Base-by-base conservation (phyloP, 2,113 vertebrate genomes). In the Phaethon lepturus region DNA sequence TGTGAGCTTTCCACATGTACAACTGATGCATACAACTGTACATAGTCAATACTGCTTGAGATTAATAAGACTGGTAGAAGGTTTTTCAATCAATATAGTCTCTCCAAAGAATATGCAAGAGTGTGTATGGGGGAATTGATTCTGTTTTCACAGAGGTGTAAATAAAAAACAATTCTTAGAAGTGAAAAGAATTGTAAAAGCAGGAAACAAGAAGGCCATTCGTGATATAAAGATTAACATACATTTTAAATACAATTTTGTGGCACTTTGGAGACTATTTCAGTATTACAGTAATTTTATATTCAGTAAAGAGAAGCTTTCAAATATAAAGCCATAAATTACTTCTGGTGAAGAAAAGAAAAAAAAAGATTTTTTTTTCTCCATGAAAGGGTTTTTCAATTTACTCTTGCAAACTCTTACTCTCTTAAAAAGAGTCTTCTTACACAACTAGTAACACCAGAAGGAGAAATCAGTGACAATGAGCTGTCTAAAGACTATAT, bases 41-140 rank as follows among this genome's bases (percentile, higher is more conserved):
- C 50, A 31, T 85, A 94, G 96, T 96, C 95, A 89, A 97, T 97
- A 97, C 53, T 71, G 20, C 58, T 95, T 76, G 92, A 93, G 90
- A 97, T 95, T 92, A 97, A 90, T 96, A 96, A 93, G 73, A 59
- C 81, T 92, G n/a, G 91, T 86, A 80, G 96, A 93, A 91, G 91
- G 73, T 44, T 95, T 97, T 80, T 77, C 89, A 95, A 91, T 96
- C 94, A 77, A 96, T 92, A 93, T 47, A 80, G 84, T 88, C 91
- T 79, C 90, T 94, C 67, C 52, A 62, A 96, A 95, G 86, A 93
- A 88, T 94, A 95, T 95, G 72, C 85, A 93, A 85, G 29, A 31
- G 52, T 78, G 62, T 59, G 11, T 90, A 59, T 35, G 44, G 23
- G 56, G 55, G 58, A 85, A 95, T 85, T 79, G 74, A 95, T 91